phyloP scores from a whole-genome alignment of 2,797 vertebrate species.

The Mallotus villosus region DNA sequence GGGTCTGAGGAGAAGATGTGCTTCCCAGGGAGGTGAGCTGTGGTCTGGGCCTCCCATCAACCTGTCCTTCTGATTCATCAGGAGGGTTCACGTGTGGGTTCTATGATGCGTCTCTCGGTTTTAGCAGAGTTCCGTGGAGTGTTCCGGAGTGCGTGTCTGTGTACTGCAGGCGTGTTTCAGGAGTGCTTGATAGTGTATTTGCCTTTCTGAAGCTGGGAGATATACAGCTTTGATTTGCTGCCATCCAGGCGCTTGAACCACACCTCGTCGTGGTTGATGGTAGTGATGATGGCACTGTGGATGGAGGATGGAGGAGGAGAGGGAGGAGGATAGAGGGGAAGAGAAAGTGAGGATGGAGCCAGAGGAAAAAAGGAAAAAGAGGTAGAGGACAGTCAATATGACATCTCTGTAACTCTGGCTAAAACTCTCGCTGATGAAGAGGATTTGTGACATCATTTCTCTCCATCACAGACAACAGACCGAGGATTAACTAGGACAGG shows the following conservation, averaged over 20 bases:
- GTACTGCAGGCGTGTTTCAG: conserved; percentile 19
- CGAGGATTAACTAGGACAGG: background rate
- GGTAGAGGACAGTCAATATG: background rate
- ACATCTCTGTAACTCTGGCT: background rate
- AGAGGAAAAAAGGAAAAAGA: background rate
- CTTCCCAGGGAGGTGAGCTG: background rate
- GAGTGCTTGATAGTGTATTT: conserved; percentile 88
- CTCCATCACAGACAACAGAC: background rate
- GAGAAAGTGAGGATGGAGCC: conserved; percentile 12
- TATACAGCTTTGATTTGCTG: conserved; percentile 90
- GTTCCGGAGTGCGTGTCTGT: background rate
- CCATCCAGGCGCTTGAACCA: conserved; percentile 89
- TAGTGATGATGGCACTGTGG: conserved; percentile 85
- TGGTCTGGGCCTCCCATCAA: background rate
- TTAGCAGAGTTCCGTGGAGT: background rate
- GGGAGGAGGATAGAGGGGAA: background rate
- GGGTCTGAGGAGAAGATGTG: background rate
- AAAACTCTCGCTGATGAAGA: background rate
- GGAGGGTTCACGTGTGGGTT: background rate
- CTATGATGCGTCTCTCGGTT: background rate
- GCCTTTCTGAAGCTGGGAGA: conserved; percentile 90
- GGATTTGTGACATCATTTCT: background rate
- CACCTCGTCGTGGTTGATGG: conserved; percentile 89
- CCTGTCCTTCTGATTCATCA: background rate
- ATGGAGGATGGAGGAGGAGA: too few species aligned